Evolutionary conservation across 1,140 invertebrate species (phyloP).

Genomic region (Camponotus pennsylvanicus): DNA sequence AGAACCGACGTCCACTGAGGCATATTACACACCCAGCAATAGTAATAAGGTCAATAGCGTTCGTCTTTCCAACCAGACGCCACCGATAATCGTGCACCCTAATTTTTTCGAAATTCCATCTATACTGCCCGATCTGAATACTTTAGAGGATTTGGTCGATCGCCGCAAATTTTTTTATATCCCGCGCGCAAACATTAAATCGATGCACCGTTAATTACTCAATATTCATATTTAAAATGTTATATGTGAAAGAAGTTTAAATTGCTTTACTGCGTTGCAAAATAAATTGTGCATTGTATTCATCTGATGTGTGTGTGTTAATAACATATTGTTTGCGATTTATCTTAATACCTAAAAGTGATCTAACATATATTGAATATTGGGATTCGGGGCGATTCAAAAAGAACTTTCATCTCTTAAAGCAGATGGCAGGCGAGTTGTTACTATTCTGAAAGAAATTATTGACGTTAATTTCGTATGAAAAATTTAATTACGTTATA

Average conservation of each 20-base stretch:
- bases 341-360: not conserved
- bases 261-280: not conserved
- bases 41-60: not conserved
- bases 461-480: not conserved
- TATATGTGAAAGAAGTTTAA: not conserved
- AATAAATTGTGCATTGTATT: not conserved
- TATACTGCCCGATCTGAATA: constrained; percentile 78
- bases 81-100: not conserved
- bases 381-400: constrained; percentile 1
- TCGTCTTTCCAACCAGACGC: not conserved
- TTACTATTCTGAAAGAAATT: constrained; percentile 46
- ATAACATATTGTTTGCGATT: not conserved
- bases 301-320: not conserved
- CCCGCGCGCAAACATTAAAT: constrained; percentile 60
- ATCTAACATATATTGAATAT: constrained; percentile 21
- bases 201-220: constrained; percentile 24
- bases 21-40: constrained; percentile 74
- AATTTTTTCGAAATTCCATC: constrained; percentile 74
- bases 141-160: constrained; percentile 80
- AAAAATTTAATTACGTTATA: not conserved
- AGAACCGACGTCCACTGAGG: constrained; percentile 73
- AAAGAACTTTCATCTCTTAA: constrained; percentile 28
- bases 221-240: not conserved
- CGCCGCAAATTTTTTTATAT: constrained; percentile 80
- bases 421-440: constrained; percentile 37